phyloP scores from a whole-genome alignment of 2,113 vertebrate genomes.

The Pterocles orientalis region DNA sequence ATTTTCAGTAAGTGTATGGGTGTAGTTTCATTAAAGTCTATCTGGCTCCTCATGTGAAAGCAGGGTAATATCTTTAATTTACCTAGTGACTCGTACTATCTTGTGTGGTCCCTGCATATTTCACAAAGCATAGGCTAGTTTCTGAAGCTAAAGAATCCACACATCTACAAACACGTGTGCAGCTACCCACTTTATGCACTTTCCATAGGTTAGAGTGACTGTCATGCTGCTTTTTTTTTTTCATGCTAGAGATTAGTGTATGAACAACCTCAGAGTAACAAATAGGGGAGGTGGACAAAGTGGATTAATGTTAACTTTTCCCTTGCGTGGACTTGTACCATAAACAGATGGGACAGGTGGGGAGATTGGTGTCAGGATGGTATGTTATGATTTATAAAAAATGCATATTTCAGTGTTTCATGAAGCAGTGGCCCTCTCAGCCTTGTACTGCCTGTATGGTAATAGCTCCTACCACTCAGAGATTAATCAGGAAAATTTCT shows the following conservation, averaged over 20 bases:
- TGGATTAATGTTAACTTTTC: background rate
- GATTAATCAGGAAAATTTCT: slow-evolving; percentile 9
- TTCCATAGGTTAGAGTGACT: background rate
- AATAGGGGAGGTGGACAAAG: background rate
- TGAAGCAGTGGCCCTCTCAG: background rate
- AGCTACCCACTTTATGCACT: background rate
- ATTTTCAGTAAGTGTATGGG: background rate
- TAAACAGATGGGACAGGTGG: background rate
- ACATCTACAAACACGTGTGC: background rate
- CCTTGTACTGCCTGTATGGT: background rate
- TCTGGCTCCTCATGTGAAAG: background rate
- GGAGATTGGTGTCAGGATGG: background rate
- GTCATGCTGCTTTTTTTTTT: background rate
- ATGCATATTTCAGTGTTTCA: background rate
- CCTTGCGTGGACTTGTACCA: background rate
- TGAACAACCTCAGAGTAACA: background rate
- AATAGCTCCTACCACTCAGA: background rate
- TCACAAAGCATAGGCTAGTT: background rate
- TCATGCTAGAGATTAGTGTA: background rate
- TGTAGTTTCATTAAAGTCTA: background rate
- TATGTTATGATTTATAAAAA: background rate
- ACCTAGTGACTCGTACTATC: background rate
- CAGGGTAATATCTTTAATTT: background rate
- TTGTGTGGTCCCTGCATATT: background rate
- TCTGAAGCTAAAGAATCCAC: background rate